Evolutionary conservation across 1,140 invertebrate genomes (phyloP).

Genomic region (Atopsyche davidsoni): DNA sequence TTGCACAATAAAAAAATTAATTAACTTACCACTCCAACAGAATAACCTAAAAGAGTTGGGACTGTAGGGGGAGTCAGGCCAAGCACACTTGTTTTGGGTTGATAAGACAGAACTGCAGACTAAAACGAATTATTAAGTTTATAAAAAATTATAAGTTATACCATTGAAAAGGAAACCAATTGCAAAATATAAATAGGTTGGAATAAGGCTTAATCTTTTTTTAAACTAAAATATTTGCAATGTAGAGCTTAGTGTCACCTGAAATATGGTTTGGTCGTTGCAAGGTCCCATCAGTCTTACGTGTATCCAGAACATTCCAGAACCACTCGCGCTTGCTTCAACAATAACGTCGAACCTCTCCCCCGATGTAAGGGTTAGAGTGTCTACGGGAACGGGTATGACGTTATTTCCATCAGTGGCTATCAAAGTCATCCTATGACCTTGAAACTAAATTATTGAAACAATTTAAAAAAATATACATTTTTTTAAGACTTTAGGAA

Average conservation of each 20-base stretch:
- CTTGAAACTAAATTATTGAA: conserved; percentile 39
- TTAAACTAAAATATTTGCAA: not conserved
- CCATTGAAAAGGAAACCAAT: not conserved
- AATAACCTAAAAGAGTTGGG: conserved; percentile 7
- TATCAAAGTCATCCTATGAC: conserved; percentile 49
- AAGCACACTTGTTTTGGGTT: not conserved
- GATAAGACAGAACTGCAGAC: conserved; percentile 17
- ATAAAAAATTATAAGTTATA: not conserved
- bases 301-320: conserved; percentile 44
- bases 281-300: conserved; percentile 12
- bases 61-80: not conserved
- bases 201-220: not conserved
- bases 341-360: conserved; percentile 52
- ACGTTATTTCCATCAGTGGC: conserved; percentile 49
- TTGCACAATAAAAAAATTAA: conserved; percentile 1
- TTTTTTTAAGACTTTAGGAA: not conserved
- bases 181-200: not conserved
- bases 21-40: conserved; percentile 11
- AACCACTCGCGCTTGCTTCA: conserved; percentile 34
- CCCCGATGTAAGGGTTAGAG: conserved; percentile 36
- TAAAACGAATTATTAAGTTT: conserved; percentile 4
- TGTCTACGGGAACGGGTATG: conserved; percentile 33
- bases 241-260: conserved; percentile 5
- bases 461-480: not conserved
- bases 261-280: conserved; percentile 4